Evolutionary conservation across 2,888 invertebrate species (phyloP).

Genomic region (Myopa tessellatipennis): DNA sequence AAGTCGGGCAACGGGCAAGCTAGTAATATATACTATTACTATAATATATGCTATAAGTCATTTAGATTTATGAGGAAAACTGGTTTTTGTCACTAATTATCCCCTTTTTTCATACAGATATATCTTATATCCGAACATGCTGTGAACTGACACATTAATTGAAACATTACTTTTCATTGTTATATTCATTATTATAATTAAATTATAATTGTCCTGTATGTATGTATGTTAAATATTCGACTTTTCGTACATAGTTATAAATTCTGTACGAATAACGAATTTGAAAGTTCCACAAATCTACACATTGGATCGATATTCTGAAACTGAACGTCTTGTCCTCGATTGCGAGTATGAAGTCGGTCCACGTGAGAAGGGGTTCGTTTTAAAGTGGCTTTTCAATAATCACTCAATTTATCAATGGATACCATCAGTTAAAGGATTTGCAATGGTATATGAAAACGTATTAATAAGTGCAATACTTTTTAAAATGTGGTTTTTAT

Average conservation of each 20-base stretch:
- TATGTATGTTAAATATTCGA: neutral
- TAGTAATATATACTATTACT: too few relatives aligned
- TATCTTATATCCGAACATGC: too few relatives aligned
- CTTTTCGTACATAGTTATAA: conserved; percentile 54
- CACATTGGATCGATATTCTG: conserved; percentile 64
- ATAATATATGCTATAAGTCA: too few relatives aligned
- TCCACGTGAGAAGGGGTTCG: conserved; percentile 66
- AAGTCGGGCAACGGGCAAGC: too few relatives aligned
- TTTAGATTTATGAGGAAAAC: too few relatives aligned
- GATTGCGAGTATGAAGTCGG: conserved; percentile 68
- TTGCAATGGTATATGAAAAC: conserved; percentile 64
- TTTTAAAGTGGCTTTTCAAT: conserved; percentile 68
- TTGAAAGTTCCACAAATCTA: conserved; percentile 67
- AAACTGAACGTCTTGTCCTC: conserved; percentile 65
- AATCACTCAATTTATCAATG: conserved; percentile 68
- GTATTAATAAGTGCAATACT: neutral
- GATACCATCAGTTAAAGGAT: conserved; percentile 67
- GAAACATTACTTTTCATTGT: neutral
- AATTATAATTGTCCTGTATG: neutral
- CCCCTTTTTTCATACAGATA: too few relatives aligned
- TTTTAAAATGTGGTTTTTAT: neutral
- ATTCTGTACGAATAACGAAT: conserved; percentile 67
- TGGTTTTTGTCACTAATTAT: too few relatives aligned
- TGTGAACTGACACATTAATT: too few relatives aligned
- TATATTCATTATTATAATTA: neutral